phyloP scores from a whole-genome alignment of 2,888 invertebrate genomes.

The Ectropis crepuscularia region DNA sequence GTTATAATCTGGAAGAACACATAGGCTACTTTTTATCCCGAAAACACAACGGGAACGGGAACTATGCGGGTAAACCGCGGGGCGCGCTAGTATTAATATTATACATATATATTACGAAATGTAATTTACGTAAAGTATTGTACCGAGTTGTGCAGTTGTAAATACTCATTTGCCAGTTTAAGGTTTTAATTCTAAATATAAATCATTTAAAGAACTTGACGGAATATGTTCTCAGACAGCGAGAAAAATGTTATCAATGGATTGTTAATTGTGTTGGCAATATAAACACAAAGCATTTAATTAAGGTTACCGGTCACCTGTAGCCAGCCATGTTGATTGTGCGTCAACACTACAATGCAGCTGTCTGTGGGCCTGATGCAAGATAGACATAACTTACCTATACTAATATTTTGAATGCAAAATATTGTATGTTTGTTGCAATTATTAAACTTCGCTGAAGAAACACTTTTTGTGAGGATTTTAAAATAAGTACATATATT shows the following conservation, averaged over 20 bases:
- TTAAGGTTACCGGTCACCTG: slow-evolving; percentile 28
- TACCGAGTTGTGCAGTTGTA: neutral
- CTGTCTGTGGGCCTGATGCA: neutral
- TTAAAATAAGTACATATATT: too few species aligned
- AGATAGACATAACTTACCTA: neutral
- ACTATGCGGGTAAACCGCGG: too few species aligned
- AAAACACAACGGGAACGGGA: too few species aligned
- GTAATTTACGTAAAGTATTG: too few species aligned
- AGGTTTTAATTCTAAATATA: slow-evolving; percentile 16
- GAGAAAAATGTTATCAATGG: slow-evolving; percentile 30
- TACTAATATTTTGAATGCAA: too few species aligned
- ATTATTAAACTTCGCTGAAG: too few species aligned
- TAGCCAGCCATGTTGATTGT: slow-evolving; percentile 26
- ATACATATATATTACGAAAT: too few species aligned
- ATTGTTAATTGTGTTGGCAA: slow-evolving; percentile 33
- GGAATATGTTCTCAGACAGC: slow-evolving; percentile 23
- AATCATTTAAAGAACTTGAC: slow-evolving; percentile 24
- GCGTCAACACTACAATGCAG: slow-evolving; percentile 19
- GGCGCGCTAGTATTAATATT: too few species aligned
- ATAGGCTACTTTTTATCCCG: too few species aligned
- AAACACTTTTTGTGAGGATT: too few species aligned
- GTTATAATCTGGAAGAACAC: too few species aligned
- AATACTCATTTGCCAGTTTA: neutral
- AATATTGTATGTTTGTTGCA: too few species aligned
- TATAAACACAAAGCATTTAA: slow-evolving; percentile 26